These are phyloP conservation scores for Poecilia gillii DNA, from an alignment of 2,797 vertebrate genomes.

Conservation along the genomic window DNA sequence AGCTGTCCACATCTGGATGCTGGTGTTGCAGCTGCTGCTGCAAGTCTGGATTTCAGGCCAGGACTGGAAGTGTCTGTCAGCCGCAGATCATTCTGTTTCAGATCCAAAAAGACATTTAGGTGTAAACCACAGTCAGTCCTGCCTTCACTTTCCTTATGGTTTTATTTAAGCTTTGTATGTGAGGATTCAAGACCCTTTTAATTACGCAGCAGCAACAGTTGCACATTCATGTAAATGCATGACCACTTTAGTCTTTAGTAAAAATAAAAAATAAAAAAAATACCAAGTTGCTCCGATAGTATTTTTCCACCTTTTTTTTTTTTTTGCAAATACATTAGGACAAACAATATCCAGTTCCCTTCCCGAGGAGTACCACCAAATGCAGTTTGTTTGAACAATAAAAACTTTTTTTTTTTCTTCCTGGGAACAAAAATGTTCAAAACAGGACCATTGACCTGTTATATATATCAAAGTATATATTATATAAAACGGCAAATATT, in stretches of 20 bases:
- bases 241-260: background rate
- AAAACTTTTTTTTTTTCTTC: constrained; percentile 58
- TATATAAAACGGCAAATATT: background rate
- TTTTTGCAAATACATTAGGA: constrained; percentile 57
- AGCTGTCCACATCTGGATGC: constrained; percentile 19
- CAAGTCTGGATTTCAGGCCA: background rate
- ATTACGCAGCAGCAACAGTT: background rate
- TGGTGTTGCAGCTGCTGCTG: constrained; percentile 24
- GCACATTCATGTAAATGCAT: background rate
- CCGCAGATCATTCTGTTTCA: constrained; percentile 28
- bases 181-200: background rate
- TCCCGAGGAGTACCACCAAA: constrained; percentile 69
- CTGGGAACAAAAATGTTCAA: constrained; percentile 73
- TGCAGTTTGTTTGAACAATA: constrained; percentile 66
- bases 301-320: constrained; percentile 46
- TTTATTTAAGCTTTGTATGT: background rate
- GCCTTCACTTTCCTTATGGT: constrained; percentile 1
- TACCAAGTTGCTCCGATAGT: constrained; percentile 45
- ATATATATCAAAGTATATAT: background rate
- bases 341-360: constrained; percentile 52
- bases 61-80: constrained; percentile 30
- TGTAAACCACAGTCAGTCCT: background rate
- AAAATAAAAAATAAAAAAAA: constrained; percentile 10
- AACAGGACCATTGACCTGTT: constrained; percentile 73
- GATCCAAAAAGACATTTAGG: background rate